Percentiles rank a stretch among this genome's conserved stretches.
Evolutionary conservation across 2,888 invertebrate genomes (phyloP).

Genomic region (Prosapia bicincta): DNA sequence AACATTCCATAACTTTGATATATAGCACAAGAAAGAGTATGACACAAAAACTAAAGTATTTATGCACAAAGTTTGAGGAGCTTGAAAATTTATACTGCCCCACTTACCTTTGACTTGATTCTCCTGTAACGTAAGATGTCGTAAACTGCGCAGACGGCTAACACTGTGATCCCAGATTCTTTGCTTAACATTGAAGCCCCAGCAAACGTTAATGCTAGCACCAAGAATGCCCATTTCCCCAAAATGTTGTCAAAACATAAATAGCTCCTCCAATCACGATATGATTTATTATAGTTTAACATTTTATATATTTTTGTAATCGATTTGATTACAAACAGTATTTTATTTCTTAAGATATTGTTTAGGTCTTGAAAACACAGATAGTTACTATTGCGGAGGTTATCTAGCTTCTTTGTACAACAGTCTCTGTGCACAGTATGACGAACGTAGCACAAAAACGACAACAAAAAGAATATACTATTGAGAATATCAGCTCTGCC

Average conservation of each 20-base stretch:
- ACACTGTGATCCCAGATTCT: slow-evolving; percentile 91
- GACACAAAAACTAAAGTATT: too few relatives aligned
- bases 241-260: neutral
- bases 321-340: neutral
- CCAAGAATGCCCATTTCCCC: slow-evolving; percentile 32
- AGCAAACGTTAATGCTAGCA: slow-evolving; percentile 49
- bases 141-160: slow-evolving; percentile 86
- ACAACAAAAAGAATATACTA: slow-evolving; percentile 83
- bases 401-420: neutral
- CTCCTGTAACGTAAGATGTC: slow-evolving; percentile 57
- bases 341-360: neutral
- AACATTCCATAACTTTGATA: too few relatives aligned
- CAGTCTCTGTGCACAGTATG: slow-evolving; percentile 56
- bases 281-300: neutral
- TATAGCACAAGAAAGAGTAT: too few relatives aligned
- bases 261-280: neutral
- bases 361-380: neutral
- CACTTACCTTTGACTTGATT: slow-evolving; percentile 16
- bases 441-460: slow-evolving; percentile 80
- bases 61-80: too few relatives aligned
- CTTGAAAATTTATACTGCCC: too few relatives aligned
- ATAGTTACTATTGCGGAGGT: neutral
- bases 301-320: neutral
- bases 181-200: slow-evolving; percentile 87
- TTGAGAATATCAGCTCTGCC: slow-evolving; percentile 93